Base-by-base conservation (phyloP, 2,888 invertebrate species). In the Prionchulus punctatus region DNA sequence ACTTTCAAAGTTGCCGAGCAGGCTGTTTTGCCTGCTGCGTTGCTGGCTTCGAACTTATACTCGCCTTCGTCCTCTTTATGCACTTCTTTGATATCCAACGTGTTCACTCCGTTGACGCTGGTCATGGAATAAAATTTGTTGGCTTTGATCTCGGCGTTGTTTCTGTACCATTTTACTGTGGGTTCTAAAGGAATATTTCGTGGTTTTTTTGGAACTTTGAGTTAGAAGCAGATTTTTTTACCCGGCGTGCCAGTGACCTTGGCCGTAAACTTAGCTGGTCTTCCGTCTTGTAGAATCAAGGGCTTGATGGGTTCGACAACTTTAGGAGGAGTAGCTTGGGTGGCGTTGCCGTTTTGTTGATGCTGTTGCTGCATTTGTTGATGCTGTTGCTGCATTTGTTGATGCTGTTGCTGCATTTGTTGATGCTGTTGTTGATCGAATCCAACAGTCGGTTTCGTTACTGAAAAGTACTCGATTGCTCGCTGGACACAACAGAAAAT, bases 21-120 rank as follows among this genome's bases (percentile, higher is more conserved):
- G 57, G 72, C 68, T 30, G 73, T 70, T 63, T 76, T 75, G 49
- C 76, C 76, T 51, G 71, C 71, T 51, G 73, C 70, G 64, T 75
- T 77, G 43, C 70, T 66, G 25, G 88, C 88, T 31, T 88, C 82
- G 72, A 90, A 90, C 73, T 86, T 88, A 75, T 98, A 98, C 58
- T 70, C 68, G n/a, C 96, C 98, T 71, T 94, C 92, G 71, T 98
- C 96, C 76, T 98, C 96, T 27, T 92, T 92, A 80, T 91, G 92
- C 25, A 90, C 91, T 74, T 92, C 91, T 23, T 88, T 84, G 66
- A 98, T 86, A 68, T 83, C 84, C 57, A 98, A 77, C 45, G 84
- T 85, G 70, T 85, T 88, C 60, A 81, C 80, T 21, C 70, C 71
- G 66, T 91, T 55, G 7, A 30, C 26, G 28, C 25, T 12, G 3